Evolutionary conservation across 64 coral and sea anemone species (phyloP).

Genomic region (Catalaphyllia jardinei): DNA sequence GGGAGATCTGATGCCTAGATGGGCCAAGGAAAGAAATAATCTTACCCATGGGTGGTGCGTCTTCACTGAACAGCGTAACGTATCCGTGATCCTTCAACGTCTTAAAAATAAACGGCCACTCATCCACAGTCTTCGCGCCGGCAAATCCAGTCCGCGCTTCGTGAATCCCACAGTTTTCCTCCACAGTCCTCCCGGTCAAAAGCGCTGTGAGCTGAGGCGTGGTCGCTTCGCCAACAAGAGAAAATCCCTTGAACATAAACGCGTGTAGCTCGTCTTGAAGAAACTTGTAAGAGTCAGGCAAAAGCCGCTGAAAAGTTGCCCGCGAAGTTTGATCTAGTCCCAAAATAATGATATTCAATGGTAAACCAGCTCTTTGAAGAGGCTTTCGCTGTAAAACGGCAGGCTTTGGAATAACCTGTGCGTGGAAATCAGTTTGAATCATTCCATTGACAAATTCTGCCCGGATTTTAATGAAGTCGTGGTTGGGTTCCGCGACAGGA

Average conservation of each 20-base stretch:
- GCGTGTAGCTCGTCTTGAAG: conserved; percentile 76
- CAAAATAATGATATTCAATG: conserved; percentile 82
- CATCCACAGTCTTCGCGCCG: conserved; percentile 49
- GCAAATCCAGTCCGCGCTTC: conserved; percentile 68
- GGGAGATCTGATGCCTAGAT: not conserved
- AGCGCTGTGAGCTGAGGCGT: conserved; percentile 86
- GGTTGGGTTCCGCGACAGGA: conserved; percentile 29
- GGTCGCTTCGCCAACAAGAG: conserved; percentile 80
- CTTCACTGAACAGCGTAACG: conserved; percentile 92
- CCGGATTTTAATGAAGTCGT: conserved; percentile 56
- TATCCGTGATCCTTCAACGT: conserved; percentile 71
- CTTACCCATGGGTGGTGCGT: conserved; percentile 80
- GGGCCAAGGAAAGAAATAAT: not conserved
- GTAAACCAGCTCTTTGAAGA: conserved; percentile 55
- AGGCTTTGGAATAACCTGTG: conserved; percentile 64
- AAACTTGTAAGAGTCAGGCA: conserved; percentile 74
- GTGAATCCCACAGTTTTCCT: conserved; percentile 71
- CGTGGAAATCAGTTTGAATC: conserved; percentile 75
- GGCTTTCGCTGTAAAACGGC: conserved; percentile 47
- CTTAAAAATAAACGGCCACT: conserved; percentile 92
- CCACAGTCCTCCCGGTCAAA: conserved; percentile 75
- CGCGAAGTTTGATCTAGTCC: conserved; percentile 87
- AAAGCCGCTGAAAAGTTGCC: conserved; percentile 73
- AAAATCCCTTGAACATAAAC: conserved; percentile 90
- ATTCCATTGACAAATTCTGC: conserved; percentile 28